These are phyloP conservation scores for Corapipo altera DNA, from an alignment of 2,113 vertebrate species.

Conservation along the genomic window DNA sequence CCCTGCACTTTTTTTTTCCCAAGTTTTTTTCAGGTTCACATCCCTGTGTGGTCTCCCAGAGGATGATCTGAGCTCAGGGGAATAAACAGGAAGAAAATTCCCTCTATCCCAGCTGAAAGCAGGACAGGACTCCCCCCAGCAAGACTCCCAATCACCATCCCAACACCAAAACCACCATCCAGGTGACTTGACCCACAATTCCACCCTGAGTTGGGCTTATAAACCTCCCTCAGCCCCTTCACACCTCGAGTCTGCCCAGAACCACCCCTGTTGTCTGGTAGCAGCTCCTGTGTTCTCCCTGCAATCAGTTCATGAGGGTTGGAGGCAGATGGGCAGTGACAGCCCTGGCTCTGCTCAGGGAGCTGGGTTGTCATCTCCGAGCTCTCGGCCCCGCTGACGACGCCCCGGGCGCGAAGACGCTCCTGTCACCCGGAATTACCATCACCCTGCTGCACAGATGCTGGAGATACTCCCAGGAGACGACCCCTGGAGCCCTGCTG, in stretches of 20 bases:
- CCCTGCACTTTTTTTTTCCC: background rate
- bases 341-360: background rate
- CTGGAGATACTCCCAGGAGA: background rate
- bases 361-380: background rate
- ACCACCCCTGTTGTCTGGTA: background rate
- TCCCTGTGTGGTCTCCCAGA: too few relatives aligned
- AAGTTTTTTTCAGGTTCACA: too few relatives aligned
- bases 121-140: too few relatives aligned
- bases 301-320: background rate
- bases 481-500: background rate
- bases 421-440: slow-evolving; percentile 10
- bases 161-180: too few relatives aligned
- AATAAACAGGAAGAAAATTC: too few relatives aligned
- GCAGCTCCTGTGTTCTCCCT: background rate
- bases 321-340: background rate
- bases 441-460: background rate
- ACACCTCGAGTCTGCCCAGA: background rate
- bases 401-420: background rate
- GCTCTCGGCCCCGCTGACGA: background rate
- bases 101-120: too few relatives aligned
- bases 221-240: background rate
- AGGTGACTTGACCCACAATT: too few relatives aligned
- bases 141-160: too few relatives aligned
- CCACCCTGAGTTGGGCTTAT: too few relatives aligned
- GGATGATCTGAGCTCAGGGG: too few relatives aligned